Evolutionary conservation across 2,797 vertebrate species (phyloP).

Genomic region (Carapus acus): DNA sequence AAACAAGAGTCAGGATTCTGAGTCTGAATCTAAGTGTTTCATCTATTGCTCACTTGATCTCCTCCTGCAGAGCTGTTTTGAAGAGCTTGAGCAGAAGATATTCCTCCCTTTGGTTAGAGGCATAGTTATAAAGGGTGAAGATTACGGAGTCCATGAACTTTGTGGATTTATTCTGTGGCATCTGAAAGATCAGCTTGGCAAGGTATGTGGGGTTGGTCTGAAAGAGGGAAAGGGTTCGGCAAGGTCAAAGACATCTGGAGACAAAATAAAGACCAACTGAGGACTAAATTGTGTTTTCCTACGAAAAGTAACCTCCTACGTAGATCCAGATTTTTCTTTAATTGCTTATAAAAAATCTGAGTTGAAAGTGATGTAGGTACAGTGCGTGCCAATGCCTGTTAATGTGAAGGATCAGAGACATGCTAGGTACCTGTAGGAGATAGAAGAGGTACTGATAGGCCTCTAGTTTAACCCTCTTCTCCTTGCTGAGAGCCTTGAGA

Average conservation of each 20-base stretch:
- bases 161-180: slow-evolving; percentile 98
- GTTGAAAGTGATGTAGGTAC: no score
- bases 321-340: no score
- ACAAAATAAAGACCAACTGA: no score
- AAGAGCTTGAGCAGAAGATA: slow-evolving; percentile 93
- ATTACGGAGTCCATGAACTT: slow-evolving; percentile 99
- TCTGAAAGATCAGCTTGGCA: slow-evolving; percentile 98
- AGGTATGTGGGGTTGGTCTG: slow-evolving; percentile 96
- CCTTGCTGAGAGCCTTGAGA: slow-evolving; percentile 95
- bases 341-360: no score
- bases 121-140: slow-evolving; percentile 97
- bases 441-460: slow-evolving; percentile 97
- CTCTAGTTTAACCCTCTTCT: slow-evolving; percentile 91
- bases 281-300: no score
- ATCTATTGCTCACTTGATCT: slow-evolving; percentile 85
- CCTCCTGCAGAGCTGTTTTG: slow-evolving; percentile 93
- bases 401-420: not conserved
- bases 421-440: slow-evolving; percentile 80
- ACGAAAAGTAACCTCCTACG: no score
- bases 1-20: no score
- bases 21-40: no score
- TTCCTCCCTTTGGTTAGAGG: slow-evolving; percentile 95
- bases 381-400: no score
- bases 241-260: no score
- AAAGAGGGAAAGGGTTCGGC: no score